Evolutionary conservation across 2,113 vertebrate species (phyloP).

Genomic region (Coryphaenoides rupestris): DNA sequence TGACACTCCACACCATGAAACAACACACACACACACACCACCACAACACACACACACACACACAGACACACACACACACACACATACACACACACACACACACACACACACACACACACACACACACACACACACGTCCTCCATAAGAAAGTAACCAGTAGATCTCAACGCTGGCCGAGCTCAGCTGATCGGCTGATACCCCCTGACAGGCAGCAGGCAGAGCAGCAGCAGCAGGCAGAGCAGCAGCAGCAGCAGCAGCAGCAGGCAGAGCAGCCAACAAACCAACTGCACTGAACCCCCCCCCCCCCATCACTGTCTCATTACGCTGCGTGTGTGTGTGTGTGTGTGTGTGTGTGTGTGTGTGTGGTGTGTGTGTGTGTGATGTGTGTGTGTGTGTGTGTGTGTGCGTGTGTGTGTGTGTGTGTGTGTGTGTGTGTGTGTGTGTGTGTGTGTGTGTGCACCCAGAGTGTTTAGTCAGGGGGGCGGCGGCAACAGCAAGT

Average conservation of each 20-base stretch:
- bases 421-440: slow-evolving; percentile 21
- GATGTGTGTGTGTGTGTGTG: too few species aligned
- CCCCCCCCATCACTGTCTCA: not conserved
- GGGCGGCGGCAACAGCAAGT: not conserved
- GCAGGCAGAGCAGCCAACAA: too few species aligned
- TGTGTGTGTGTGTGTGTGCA: slow-evolving; percentile 16
- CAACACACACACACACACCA: not conserved
- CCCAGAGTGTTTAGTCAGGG: slow-evolving; percentile 58
- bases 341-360: too few species aligned
- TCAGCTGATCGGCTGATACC: slow-evolving; percentile 47
- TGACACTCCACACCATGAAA: not conserved
- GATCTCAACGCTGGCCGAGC: slow-evolving; percentile 40
- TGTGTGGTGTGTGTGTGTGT: too few species aligned
- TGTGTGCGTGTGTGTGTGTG: too few species aligned
- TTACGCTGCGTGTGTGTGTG: too few species aligned
- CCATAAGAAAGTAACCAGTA: slow-evolving; percentile 2
- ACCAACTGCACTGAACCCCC: too few species aligned
- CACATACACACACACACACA: slow-evolving; percentile 15
- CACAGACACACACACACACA: slow-evolving; percentile 15
- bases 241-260: too few species aligned
- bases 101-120: slow-evolving; percentile 1
- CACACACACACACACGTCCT: slow-evolving; percentile 19
- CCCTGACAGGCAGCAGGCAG: slow-evolving; percentile 56
- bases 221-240: too few species aligned
- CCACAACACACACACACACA: slow-evolving; percentile 8